A percentile compares a stretch with the other conserved stretches of the same genome.
phyloP scores from a whole-genome alignment of 2,797 vertebrate genomes.

The Micrastur ruficollis region DNA sequence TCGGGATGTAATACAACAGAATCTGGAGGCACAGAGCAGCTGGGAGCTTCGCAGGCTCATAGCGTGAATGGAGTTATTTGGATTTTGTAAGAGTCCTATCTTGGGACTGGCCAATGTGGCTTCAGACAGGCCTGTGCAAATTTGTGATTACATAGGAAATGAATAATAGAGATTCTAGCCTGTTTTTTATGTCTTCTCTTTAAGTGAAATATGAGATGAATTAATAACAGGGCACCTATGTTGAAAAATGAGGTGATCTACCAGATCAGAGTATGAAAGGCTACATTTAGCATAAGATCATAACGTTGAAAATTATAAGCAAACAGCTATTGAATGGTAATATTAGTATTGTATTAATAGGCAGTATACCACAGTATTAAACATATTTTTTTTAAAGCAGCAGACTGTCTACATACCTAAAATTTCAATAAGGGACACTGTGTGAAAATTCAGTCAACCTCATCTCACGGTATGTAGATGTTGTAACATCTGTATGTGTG shows the following conservation, averaged over 20 bases:
- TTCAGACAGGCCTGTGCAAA: neutral
- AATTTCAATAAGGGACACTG: neutral
- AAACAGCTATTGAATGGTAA: neutral
- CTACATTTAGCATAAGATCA: neutral
- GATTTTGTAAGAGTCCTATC: neutral
- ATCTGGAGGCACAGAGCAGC: neutral
- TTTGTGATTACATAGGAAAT: neutral
- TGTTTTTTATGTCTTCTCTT: neutral
- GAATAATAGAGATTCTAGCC: neutral
- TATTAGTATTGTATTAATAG: neutral
- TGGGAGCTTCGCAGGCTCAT: neutral
- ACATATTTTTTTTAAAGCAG: neutral
- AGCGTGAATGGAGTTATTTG: rapidly evolving
- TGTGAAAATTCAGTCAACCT: neutral
- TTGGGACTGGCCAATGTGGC: neutral
- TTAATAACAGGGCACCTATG: neutral
- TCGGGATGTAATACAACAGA: neutral
- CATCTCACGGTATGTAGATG: neutral
- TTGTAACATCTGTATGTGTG: neutral
- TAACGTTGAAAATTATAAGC: neutral
- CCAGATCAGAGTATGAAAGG: neutral
- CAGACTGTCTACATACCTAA: neutral
- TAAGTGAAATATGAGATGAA: neutral
- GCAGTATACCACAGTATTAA: neutral
- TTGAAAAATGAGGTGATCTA: neutral